phyloP scores from a whole-genome alignment of 2,797 vertebrate genomes.

The Mycteria americana region DNA sequence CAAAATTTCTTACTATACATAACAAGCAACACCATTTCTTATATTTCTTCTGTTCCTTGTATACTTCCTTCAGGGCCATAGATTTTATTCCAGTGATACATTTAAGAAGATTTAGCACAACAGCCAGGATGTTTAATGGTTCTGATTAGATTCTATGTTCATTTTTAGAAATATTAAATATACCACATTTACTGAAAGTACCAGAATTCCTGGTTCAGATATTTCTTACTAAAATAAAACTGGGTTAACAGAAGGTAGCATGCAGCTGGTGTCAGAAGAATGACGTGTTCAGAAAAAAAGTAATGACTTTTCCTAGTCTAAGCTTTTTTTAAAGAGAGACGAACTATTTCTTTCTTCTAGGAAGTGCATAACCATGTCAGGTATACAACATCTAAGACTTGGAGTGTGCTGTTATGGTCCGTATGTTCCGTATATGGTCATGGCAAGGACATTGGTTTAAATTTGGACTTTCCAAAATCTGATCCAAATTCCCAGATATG shows the following conservation, averaged over 20 bases:
- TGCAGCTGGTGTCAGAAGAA: slow-evolving; percentile 24
- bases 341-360: neutral
- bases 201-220: slow-evolving; percentile 9
- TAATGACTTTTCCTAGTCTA: neutral
- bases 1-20: neutral
- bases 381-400: neutral
- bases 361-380: neutral
- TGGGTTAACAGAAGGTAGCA: slow-evolving; percentile 44
- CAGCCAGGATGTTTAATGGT: neutral
- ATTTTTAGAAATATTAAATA: slow-evolving; percentile 13
- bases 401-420: neutral
- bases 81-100: neutral
- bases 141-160: neutral
- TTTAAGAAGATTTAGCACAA: neutral
- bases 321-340: neutral
- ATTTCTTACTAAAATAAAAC: slow-evolving; percentile 22
- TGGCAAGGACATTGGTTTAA: neutral
- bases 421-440: neutral
- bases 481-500: neutral
- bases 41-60: neutral
- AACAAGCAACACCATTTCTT: neutral
- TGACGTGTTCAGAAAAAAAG: neutral
- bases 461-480: neutral
- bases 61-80: neutral
- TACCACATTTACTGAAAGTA: neutral